These are phyloP conservation scores for Heliconius cydno DNA, from an alignment of 2,888 invertebrate species.

Conservation along the genomic window DNA sequence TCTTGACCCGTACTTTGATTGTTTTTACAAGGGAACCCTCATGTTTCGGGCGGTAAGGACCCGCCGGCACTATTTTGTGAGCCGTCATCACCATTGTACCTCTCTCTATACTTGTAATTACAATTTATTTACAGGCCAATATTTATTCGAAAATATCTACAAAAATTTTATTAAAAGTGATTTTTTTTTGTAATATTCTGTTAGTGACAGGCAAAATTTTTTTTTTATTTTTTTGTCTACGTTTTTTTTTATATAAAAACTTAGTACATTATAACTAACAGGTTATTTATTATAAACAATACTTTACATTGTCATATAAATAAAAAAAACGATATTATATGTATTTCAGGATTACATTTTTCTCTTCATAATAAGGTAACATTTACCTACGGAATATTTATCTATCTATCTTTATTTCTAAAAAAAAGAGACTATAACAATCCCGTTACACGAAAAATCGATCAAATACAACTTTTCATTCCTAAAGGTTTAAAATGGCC, in stretches of 20 bases:
- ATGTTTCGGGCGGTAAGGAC: too few species aligned
- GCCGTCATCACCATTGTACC: too few species aligned
- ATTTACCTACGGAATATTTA: neutral
- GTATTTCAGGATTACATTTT: too few species aligned
- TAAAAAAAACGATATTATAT: too few species aligned
- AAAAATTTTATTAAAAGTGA: neutral
- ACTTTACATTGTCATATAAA: neutral
- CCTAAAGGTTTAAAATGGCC: too few species aligned
- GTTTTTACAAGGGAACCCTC: conserved; percentile 63
- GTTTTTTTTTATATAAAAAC: neutral
- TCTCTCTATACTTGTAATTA: conserved; percentile 57
- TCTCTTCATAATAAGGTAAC: too few species aligned
- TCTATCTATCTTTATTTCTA: neutral
- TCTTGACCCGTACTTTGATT: conserved; percentile 55
- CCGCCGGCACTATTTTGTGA: conserved; percentile 61
- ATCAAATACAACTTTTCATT: neutral
- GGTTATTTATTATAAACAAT: neutral
- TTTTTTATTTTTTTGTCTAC: neutral
- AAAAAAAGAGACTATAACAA: neutral
- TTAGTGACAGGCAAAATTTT: neutral
- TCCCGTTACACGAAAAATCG: neutral
- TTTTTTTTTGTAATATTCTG: neutral
- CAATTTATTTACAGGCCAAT: conserved; percentile 59
- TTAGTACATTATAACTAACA: neutral
- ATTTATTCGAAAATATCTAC: conserved; percentile 48